phyloP scores from a whole-genome alignment of 2,113 vertebrate species.

The Dipodomys stephensi region DNA sequence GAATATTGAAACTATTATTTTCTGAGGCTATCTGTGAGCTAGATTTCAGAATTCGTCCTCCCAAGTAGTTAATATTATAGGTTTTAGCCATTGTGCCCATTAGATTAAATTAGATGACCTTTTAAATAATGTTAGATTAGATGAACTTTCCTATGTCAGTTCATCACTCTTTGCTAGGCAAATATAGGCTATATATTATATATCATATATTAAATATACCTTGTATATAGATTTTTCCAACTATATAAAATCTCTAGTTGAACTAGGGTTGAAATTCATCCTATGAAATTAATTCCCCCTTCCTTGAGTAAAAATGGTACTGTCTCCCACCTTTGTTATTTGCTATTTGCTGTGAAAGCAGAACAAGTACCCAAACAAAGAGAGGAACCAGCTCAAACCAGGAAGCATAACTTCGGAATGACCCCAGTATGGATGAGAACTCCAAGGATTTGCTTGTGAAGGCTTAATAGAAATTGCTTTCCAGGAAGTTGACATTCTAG shows the following conservation, averaged over 20 bases:
- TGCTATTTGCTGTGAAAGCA: constrained; percentile 87
- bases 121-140: neutral
- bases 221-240: too few species aligned
- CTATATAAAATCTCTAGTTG: too few species aligned
- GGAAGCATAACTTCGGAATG: neutral
- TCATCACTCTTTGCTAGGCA: neutral
- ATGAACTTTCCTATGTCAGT: neutral
- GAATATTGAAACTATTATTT: too few species aligned
- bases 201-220: too few species aligned
- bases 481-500: neutral
- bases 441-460: neutral
- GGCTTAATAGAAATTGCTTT: neutral
- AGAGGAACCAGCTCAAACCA: constrained; percentile 66
- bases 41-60: too few species aligned
- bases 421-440: neutral
- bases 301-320: constrained; percentile 84
- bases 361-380: constrained; percentile 73
- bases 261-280: constrained; percentile 37
- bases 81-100: too few species aligned
- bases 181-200: neutral
- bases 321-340: constrained; percentile 78
- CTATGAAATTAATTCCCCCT: neutral
- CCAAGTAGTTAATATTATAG: too few species aligned
- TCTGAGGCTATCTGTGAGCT: too few species aligned
- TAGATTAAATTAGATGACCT: too few species aligned